Base-by-base conservation (phyloP, 2,888 invertebrate genomes). In the Seladonia tumulorum region DNA sequence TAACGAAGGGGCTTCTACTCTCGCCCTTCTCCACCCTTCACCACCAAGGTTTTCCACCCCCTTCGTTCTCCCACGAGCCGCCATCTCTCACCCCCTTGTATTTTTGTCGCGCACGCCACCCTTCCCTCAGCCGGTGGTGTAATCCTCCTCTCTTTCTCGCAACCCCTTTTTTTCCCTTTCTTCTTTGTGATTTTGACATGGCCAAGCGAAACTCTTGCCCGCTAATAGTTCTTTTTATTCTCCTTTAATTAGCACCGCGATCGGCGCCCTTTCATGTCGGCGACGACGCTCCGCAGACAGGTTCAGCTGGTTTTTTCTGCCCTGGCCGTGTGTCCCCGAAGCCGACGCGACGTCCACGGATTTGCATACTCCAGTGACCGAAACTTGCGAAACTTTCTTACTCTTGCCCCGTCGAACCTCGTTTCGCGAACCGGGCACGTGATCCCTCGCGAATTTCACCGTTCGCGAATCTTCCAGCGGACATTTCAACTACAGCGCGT, bases 1-100 rank as follows among this genome's bases (percentile, higher is more conserved):
- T 93, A 92, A 92, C 91, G 93, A 93, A 92, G 93, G 91, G 87
- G 87, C 81, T 83, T 79, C 70, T 83, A n/a, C 82, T 76, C n/a
- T 79, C 60, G 70, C 78, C 68, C 78, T 76, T 76, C 66, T n/a
- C 47, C 60, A 68, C 57, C 47, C 74, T 68, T 49, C 81, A 45
- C 29, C 53, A n/a, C 53, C 53, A 22, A 22, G 53, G 53, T 53
- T 53, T 53, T 53, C 22, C 29, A 25, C 35, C 18, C 8, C 35
- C 79, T 35, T 71, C 35, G 29, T 49, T 72, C 63, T 63, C 70
- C 29, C 35, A 18, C 57, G 77, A 66, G 81, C 75, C 29, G 16
- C 63, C 25, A 45, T 47, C 81, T 47, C 72, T 68, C 45, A 25
- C 66, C 77, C 79, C 79, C 71, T 74, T 63, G 25, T 35, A 70